These are phyloP conservation scores for Scaptomyza parva DNA, from an alignment of 2,888 invertebrate genomes.

Conservation along the genomic window DNA sequence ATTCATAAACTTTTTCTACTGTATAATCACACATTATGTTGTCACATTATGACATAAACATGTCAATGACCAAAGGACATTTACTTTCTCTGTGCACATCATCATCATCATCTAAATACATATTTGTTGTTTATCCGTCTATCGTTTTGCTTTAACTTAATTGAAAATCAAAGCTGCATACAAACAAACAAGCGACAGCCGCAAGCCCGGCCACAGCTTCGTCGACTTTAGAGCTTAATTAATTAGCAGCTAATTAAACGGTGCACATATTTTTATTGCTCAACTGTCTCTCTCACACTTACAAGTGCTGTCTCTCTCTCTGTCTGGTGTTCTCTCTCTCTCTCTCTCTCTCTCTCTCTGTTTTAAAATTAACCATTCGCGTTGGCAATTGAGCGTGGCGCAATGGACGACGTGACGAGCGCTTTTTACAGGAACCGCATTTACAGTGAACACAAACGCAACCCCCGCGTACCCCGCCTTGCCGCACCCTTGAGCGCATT, in stretches of 20 bases:
- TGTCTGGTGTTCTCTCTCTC: conserved; percentile 1
- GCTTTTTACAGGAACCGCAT: conserved; percentile 46
- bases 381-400: conserved; percentile 66
- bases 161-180: conserved; percentile 57
- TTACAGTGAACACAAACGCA: conserved; percentile 19
- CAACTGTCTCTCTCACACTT: conserved; percentile 1
- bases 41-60: too few relatives aligned
- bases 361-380: conserved; percentile 61
- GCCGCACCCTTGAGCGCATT: conserved; percentile 27
- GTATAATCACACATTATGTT: too few relatives aligned
- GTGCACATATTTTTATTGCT: conserved; percentile 59
- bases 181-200: conserved; percentile 8
- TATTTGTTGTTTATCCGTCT: not conserved
- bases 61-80: conserved; percentile 1
- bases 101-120: not conserved
- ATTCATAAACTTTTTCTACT: not conserved
- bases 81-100: not conserved
- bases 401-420: conserved; percentile 28
- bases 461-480: not conserved
- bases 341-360: conserved; percentile 1
- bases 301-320: not conserved
- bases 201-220: conserved; percentile 8
- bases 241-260: conserved; percentile 72
- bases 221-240: conserved; percentile 55
- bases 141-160: conserved; percentile 41